A percentile compares a stretch with the other conserved stretches of the same genome.
These are phyloP conservation scores for Percina caprodes DNA, from an alignment of 2,113 vertebrate species.

Conservation along the genomic window DNA sequence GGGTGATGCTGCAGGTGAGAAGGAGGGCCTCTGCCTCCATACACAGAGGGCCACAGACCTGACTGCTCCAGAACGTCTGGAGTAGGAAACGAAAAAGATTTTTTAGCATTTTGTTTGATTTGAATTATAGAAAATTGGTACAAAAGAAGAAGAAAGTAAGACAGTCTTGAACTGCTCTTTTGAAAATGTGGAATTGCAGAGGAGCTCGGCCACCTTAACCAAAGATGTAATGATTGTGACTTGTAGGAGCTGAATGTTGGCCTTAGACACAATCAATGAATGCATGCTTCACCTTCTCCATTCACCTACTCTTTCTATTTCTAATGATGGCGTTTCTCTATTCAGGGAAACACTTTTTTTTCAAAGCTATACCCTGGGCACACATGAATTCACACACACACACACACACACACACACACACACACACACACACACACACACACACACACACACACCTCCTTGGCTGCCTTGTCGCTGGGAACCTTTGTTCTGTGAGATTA, in stretches of 20 bases:
- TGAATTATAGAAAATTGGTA: not conserved
- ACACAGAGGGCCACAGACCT: constrained; percentile 93
- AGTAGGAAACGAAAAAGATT: constrained; percentile 49
- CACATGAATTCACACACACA: constrained; percentile 13
- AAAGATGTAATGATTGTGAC: not conserved
- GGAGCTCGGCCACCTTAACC: not conserved
- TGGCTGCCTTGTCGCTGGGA: constrained; percentile 81
- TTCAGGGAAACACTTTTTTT: constrained; percentile 26
- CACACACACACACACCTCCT: constrained; percentile 63
- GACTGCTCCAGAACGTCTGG: constrained; percentile 95
- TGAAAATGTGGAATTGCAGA: not conserved
- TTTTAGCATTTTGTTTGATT: not conserved
- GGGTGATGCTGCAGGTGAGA: constrained; percentile 93
- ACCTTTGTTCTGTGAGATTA: constrained; percentile 87
- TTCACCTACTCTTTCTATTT: constrained; percentile 7
- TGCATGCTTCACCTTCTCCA: not conserved
- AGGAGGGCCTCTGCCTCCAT: constrained; percentile 88
- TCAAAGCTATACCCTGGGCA: constrained; percentile 13
- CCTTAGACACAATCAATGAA: not conserved
- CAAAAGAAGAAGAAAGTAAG: not conserved
- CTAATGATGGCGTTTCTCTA: constrained; percentile 11
- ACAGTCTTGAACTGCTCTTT: not conserved
- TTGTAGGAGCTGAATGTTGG: not conserved
- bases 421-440: constrained; percentile 22
- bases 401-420: constrained; percentile 30